Evolutionary conservation across 2,888 invertebrate species (phyloP).

Genomic region (Amaurobius ferox): DNA sequence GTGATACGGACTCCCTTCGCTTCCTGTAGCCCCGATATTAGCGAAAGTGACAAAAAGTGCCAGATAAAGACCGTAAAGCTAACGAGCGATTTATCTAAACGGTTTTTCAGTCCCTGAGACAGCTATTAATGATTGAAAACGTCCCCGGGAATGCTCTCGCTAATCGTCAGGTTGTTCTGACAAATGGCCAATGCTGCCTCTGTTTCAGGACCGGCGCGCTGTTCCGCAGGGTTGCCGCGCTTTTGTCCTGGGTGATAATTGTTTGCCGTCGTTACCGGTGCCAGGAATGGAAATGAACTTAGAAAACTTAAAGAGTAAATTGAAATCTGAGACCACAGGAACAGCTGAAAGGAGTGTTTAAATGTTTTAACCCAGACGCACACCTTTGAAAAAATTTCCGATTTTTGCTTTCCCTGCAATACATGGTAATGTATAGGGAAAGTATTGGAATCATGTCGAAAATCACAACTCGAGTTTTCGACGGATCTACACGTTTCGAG

Average conservation of each 20-base stretch:
- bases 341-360: too few species aligned
- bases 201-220: neutral
- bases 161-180: slow-evolving; percentile 65
- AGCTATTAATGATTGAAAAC: slow-evolving; percentile 62
- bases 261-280: neutral
- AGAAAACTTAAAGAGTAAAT: too few species aligned
- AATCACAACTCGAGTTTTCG: too few species aligned
- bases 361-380: too few species aligned
- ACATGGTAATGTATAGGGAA: too few species aligned
- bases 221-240: neutral
- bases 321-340: too few species aligned
- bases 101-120: slow-evolving; percentile 62
- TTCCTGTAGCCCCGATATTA: slow-evolving; percentile 66
- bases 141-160: slow-evolving; percentile 31
- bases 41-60: slow-evolving; percentile 25
- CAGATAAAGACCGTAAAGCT: slow-evolving; percentile 64
- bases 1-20: slow-evolving; percentile 46
- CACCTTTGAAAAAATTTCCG: too few species aligned
- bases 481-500: too few species aligned
- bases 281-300: neutral
- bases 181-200: slow-evolving; percentile 43
- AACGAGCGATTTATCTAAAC: slow-evolving; percentile 72
- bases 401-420: too few species aligned
- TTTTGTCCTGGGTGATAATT: neutral
- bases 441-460: too few species aligned